Percentiles rank a stretch among this genome's conserved stretches.
These are phyloP conservation scores for Lingula anatina DNA, from an alignment of 2,888 invertebrate genomes.

Conservation along the genomic window DNA sequence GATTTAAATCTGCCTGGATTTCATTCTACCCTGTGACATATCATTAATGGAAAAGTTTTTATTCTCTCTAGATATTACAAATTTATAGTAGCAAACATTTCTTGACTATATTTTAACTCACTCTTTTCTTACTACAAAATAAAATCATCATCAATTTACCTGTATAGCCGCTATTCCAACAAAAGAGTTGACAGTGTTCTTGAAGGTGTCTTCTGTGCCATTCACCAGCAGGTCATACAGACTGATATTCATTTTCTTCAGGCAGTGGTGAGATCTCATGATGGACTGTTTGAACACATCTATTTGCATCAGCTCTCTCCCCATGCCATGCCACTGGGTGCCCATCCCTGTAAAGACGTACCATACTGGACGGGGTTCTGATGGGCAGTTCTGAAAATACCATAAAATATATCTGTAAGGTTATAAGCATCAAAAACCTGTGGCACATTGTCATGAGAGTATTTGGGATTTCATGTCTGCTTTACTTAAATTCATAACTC, in stretches of 20 bases:
- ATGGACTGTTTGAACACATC: conserved; percentile 78
- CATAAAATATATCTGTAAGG: background rate
- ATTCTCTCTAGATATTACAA: too few species aligned
- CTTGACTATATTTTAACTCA: too few species aligned
- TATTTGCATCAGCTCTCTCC: conserved; percentile 74
- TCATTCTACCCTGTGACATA: too few species aligned
- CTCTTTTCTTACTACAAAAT: too few species aligned
- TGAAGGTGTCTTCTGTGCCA: conserved; percentile 71
- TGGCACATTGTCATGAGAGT: background rate
- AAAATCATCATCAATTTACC: conserved; percentile 49
- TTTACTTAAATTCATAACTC: too few species aligned
- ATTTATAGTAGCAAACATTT: too few species aligned
- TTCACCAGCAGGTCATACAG: conserved; percentile 74
- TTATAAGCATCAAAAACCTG: background rate
- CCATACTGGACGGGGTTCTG: conserved; percentile 79
- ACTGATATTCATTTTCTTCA: conserved; percentile 76
- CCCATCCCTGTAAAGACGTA: conserved; percentile 98
- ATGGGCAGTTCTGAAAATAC: conserved; percentile 27
- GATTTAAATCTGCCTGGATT: too few species aligned
- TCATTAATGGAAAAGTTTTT: too few species aligned
- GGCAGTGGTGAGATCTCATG: conserved; percentile 67
- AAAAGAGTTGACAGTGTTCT: conserved; percentile 84
- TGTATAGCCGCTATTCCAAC: conserved; percentile 93
- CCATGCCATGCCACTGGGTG: conserved; percentile 97
- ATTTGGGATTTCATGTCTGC: too few species aligned